Evolutionary conservation across 1,140 invertebrate genomes (phyloP), one percentile per base, ranked within the genome.

Genomic region (Bradysia coprophila): DNA sequence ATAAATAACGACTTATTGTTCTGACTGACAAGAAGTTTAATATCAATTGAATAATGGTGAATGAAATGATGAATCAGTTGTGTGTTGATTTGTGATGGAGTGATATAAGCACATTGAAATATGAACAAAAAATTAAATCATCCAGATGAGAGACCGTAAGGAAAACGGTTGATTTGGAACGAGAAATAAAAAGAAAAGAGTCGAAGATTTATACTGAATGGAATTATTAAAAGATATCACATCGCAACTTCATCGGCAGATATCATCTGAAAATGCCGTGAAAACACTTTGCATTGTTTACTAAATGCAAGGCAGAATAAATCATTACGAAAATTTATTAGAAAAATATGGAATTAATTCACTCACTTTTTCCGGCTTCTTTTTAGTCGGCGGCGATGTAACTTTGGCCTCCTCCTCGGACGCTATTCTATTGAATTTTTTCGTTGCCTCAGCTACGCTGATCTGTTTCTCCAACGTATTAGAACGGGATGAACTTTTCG

Each of bases 371-470:
- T 77, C 73, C 42, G 60, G 57, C 49, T 69, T 69, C 60, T 72
- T 75, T 57, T 72, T 75, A 44, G 59, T 53, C 33, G 64, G 66
- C 34, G 62, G 67, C 50, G 65, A 73, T 28, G 69, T 53, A 6
- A 79, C 64, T 54, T n/a, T 21, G 13, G 58, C 56, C 43, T 83
- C 79, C 51, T 72, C 74, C 49, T 84, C 77, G 5, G 81, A 88
- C 40, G 86, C 84, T 71, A 93, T 77, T 50, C 81, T 73, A 61
- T 94, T 91, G 59, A 94, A 89, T 58, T 88, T 88, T 65, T 89
- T 79, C 52, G 84, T 89, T 46, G 85, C 70, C 60, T 95, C 90
- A 56, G 85, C 88, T 3, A 95, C 88, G 48, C 85, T 89, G 45
- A 91, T 75, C 49, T 78, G 68, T 46, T 69, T 67, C 22, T 64